Percentiles rank a stretch among this genome's conserved stretches.
Evolutionary conservation across 2,797 vertebrate genomes (phyloP).

Genomic region (Squalus acanthias): DNA sequence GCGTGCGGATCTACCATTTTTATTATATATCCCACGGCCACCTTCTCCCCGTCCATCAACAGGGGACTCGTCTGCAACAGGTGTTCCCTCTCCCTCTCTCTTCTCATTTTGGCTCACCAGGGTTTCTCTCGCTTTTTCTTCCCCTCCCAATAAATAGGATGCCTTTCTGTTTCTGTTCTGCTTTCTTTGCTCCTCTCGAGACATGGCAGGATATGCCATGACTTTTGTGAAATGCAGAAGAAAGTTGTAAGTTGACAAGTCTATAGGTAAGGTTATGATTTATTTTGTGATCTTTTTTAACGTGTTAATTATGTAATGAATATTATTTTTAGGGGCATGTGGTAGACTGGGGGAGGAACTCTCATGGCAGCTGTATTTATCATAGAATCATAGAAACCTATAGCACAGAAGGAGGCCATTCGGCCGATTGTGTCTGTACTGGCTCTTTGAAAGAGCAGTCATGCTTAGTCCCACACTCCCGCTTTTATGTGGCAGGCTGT

Average conservation of each 20-base stretch:
- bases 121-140: too few relatives aligned
- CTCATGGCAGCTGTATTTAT: not conserved
- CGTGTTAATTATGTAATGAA: too few relatives aligned
- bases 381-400: not conserved
- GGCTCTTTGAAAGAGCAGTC: too few relatives aligned
- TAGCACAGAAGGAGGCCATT: not conserved
- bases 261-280: not conserved
- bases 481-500: not conserved
- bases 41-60: not conserved
- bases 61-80: not conserved
- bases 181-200: not conserved
- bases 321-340: too few relatives aligned
- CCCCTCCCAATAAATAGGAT: too few relatives aligned
- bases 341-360: too few relatives aligned
- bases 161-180: not conserved
- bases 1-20: not conserved
- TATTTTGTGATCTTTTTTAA: too few relatives aligned
- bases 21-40: not conserved
- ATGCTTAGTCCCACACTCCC: too few relatives aligned
- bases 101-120: too few relatives aligned
- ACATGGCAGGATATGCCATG: not conserved
- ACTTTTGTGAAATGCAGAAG: not conserved
- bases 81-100: too few relatives aligned
- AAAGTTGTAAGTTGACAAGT: not conserved
- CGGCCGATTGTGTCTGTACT: too few relatives aligned